Evolutionary conservation across 2,888 invertebrate genomes (phyloP).

Genomic region (Drosophila macrospina): DNA sequence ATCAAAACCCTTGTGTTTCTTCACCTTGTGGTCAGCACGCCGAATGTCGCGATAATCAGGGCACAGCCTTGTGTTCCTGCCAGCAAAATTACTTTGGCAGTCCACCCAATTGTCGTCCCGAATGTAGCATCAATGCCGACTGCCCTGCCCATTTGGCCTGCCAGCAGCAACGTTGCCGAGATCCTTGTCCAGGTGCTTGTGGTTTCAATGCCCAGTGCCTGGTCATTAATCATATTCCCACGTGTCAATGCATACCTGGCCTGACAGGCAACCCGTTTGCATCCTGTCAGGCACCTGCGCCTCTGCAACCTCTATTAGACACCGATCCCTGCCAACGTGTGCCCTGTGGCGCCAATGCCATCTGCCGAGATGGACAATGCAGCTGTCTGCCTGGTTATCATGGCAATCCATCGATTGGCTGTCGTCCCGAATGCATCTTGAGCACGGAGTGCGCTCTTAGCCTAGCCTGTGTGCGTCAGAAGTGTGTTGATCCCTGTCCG

Average conservation of each 20-base stretch:
- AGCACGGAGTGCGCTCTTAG: conserved; percentile 89
- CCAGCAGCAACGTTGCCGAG: conserved; percentile 89
- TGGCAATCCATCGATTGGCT: conserved; percentile 89
- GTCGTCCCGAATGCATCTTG: conserved; percentile 90
- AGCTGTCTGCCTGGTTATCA: conserved; percentile 88
- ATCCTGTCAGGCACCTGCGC: conserved; percentile 86
- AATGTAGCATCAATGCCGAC: conserved; percentile 90
- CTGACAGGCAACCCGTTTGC: conserved; percentile 89
- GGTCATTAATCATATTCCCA: conserved; percentile 89
- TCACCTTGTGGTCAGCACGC: conserved; percentile 91
- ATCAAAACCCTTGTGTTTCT: conserved; percentile 89
- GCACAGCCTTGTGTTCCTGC: conserved; percentile 89
- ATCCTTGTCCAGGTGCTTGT: conserved; percentile 91
- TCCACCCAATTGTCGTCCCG: conserved; percentile 90
- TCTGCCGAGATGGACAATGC: conserved; percentile 90
- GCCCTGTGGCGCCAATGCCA: conserved; percentile 89
- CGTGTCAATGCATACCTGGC: conserved; percentile 88
- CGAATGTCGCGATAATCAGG: conserved; percentile 88
- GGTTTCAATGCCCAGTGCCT: conserved; percentile 88
- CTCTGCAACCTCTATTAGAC: conserved; percentile 82
- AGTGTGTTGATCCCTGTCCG: conserved; percentile 90
- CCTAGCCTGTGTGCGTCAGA: conserved; percentile 89
- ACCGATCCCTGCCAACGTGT: conserved; percentile 90
- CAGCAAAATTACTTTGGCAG: conserved; percentile 88
- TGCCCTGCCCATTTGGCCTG: conserved; percentile 90